These are phyloP conservation scores for Nymphalis io DNA, from an alignment of 1,140 invertebrate genomes.

Conservation along the genomic window DNA sequence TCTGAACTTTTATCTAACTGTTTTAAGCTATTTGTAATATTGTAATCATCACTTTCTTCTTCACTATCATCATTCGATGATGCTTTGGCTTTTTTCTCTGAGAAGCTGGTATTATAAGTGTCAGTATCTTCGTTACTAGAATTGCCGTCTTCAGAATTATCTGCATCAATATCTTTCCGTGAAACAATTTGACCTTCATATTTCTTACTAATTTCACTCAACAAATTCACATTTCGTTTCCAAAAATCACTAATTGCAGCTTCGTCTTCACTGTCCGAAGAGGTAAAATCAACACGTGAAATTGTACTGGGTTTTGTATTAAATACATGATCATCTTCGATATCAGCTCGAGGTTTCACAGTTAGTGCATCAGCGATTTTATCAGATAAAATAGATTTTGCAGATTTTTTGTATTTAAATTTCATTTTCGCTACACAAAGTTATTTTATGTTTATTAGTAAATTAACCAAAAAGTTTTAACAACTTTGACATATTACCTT, in stretches of 20 bases:
- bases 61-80: slow-evolving; percentile 32
- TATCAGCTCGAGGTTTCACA: slow-evolving; percentile 78
- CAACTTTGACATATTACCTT: slow-evolving; percentile 2
- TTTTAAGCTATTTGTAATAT: slow-evolving; percentile 55
- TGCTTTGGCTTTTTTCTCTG: neutral
- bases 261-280: slow-evolving; percentile 81
- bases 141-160: slow-evolving; percentile 28
- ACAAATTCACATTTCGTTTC: slow-evolving; percentile 83
- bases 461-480: slow-evolving; percentile 16
- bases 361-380: slow-evolving; percentile 83
- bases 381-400: slow-evolving; percentile 76
- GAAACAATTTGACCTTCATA: slow-evolving; percentile 87
- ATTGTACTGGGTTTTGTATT: slow-evolving; percentile 79
- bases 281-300: slow-evolving; percentile 71
- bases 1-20: slow-evolving; percentile 47
- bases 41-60: slow-evolving; percentile 62
- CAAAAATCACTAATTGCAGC: slow-evolving; percentile 83
- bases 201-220: slow-evolving; percentile 85
- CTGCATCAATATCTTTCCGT: slow-evolving; percentile 56
- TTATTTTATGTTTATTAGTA: neutral
- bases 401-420: slow-evolving; percentile 59
- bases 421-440: slow-evolving; percentile 27
- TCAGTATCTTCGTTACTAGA: slow-evolving; percentile 6
- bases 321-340: slow-evolving; percentile 81
- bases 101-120: neutral